Percentiles rank a stretch among this genome's conserved stretches.
phyloP scores from a whole-genome alignment of 2,888 invertebrate genomes.

The Dione juno region DNA sequence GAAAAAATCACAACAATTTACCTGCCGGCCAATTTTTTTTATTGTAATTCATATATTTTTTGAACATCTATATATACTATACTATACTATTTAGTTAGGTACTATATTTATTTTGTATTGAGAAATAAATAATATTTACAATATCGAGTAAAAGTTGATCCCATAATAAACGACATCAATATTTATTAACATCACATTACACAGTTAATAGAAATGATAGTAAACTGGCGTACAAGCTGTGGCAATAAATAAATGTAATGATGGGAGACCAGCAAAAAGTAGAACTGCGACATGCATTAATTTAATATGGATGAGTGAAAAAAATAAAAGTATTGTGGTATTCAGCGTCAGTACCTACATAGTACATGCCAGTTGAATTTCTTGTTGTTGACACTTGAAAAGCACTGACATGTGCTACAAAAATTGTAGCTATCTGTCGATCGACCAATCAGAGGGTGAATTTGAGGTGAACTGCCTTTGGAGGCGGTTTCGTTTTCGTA shows the following conservation, averaged over 20 bases:
- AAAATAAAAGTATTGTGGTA: conserved; percentile 35
- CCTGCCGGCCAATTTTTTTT: too few relatives aligned
- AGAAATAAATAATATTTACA: conserved; percentile 8
- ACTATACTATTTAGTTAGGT: too few relatives aligned
- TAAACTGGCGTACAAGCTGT: conserved; percentile 32
- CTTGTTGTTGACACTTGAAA: conserved; percentile 38
- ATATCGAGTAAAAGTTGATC: background rate
- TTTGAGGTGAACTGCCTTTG: conserved; percentile 41
- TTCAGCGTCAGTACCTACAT: conserved; percentile 37
- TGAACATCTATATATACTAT: too few relatives aligned
- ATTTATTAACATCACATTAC: conserved; percentile 14
- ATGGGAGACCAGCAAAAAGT: conserved; percentile 32
- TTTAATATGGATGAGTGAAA: conserved; percentile 40
- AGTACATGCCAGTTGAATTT: conserved; percentile 34
- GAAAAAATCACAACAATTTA: too few relatives aligned
- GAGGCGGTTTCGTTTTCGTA: conserved; percentile 44
- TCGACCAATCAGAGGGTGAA: conserved; percentile 42
- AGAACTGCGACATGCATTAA: conserved; percentile 36
- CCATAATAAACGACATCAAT: conserved; percentile 1
- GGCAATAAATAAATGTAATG: conserved; percentile 35
- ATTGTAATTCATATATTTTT: too few relatives aligned
- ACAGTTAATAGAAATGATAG: conserved; percentile 18
- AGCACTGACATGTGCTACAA: conserved; percentile 36
- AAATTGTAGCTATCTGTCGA: conserved; percentile 17
- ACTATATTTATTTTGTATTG: conserved; percentile 4